A percentile compares a stretch with the other conserved stretches of the same genome.
Evolutionary conservation across 2,888 invertebrate species (phyloP).

Genomic region (Drosophila helvetica): DNA sequence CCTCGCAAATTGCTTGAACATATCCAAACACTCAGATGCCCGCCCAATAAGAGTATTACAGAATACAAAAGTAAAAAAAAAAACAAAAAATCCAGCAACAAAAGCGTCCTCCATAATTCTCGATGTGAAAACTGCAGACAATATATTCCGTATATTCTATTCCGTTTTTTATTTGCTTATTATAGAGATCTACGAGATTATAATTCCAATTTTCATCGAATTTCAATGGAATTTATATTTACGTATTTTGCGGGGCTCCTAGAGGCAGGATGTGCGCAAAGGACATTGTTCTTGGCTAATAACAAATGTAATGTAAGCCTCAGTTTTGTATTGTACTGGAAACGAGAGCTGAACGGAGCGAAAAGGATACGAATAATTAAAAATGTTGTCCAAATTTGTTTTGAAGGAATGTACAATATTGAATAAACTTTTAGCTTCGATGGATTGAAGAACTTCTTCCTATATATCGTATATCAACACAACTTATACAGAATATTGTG

Average conservation of each 20-base stretch:
- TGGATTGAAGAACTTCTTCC: too few relatives aligned
- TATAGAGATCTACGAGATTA: slow-evolving; percentile 29
- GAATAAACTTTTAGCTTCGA: too few relatives aligned
- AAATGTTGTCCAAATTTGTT: neutral
- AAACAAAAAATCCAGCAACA: neutral
- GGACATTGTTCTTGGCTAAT: slow-evolving; percentile 26
- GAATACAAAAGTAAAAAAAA: neutral
- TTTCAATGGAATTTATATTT: slow-evolving; percentile 29
- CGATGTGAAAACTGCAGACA: slow-evolving; percentile 39
- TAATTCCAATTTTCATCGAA: slow-evolving; percentile 25
- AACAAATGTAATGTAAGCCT: slow-evolving; percentile 31
- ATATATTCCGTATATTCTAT: slow-evolving; percentile 14
- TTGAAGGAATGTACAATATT: too few relatives aligned
- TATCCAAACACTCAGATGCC: neutral
- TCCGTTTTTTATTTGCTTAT: slow-evolving; percentile 24
- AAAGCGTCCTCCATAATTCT: slow-evolving; percentile 18
- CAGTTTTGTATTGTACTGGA: neutral
- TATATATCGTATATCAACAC: too few relatives aligned
- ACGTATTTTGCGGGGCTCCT: slow-evolving; percentile 45
- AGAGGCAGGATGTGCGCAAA: slow-evolving; percentile 17
- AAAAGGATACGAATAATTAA: neutral
- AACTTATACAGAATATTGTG: too few relatives aligned
- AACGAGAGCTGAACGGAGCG: too few relatives aligned
- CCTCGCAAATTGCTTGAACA: neutral
- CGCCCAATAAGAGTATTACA: neutral